Conservation (phyloP, 2,113 vertebrate genomes). For the Myrmophylax atrothorax region DNA sequence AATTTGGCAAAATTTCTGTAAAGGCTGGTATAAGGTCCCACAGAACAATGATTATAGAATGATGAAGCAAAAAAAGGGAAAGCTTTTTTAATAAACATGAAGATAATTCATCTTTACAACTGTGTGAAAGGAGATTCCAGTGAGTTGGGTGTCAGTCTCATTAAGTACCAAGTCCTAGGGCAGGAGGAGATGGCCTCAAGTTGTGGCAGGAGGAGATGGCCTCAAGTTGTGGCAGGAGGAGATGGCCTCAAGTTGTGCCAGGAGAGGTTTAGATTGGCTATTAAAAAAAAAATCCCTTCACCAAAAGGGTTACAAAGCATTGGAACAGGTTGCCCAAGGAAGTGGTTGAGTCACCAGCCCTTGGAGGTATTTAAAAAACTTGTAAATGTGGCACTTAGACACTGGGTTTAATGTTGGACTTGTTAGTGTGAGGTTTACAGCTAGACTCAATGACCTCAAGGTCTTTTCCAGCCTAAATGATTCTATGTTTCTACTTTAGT, state of each 20-base stretch:
- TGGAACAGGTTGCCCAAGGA: not conserved
- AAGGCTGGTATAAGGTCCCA: not conserved
- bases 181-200: not conserved
- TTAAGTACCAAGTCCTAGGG: not conserved
- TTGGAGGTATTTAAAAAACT: rapidly evolving
- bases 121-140: not conserved
- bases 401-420: not conserved
- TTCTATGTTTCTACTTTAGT: not conserved
- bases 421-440: not conserved
- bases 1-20: not conserved
- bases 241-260: not conserved
- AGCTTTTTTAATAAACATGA: not conserved
- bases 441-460: not conserved
- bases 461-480: not conserved
- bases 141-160: rapidly evolving
- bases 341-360: not conserved
- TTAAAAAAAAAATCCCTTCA: not conserved
- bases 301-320: rapidly evolving
- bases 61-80: not conserved
- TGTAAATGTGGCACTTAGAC: not conserved
- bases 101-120: not conserved
- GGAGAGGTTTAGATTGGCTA: not conserved
- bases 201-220: too few species aligned
- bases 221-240: not conserved
- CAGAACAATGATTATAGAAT: not conserved